These are phyloP conservation scores for Drosophila affinis DNA, from an alignment of 2,888 invertebrate genomes.

Conservation along the genomic window DNA sequence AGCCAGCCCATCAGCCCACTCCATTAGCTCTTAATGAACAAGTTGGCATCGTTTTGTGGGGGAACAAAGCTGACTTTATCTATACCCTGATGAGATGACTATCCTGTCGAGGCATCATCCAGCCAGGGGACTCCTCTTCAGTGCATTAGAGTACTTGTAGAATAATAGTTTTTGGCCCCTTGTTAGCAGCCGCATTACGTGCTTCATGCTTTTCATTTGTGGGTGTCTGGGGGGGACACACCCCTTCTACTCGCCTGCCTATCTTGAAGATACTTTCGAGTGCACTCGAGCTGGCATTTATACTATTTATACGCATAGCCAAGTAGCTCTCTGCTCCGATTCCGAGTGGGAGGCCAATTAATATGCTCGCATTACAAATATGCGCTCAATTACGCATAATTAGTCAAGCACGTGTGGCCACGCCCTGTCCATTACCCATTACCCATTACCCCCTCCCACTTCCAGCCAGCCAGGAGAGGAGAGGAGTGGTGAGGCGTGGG, in stretches of 20 bases:
- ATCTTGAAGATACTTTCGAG: slow-evolving; percentile 38
- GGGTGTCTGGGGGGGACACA: slow-evolving; percentile 17
- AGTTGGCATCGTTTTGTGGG: slow-evolving; percentile 25
- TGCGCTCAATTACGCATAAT: slow-evolving; percentile 72
- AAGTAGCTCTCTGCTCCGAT: slow-evolving; percentile 22
- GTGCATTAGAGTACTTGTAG: slow-evolving; percentile 1
- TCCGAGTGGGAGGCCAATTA: slow-evolving; percentile 50
- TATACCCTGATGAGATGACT: slow-evolving; percentile 3
- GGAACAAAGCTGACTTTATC: neutral
- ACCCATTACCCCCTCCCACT: slow-evolving; percentile 20
- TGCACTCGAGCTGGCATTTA: slow-evolving; percentile 47
- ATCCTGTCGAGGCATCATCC: slow-evolving; percentile 1
- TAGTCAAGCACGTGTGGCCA: slow-evolving; percentile 75
- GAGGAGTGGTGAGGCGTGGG: slow-evolving; percentile 7
- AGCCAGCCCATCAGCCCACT: slow-evolving; percentile 18
- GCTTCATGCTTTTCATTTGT: slow-evolving; percentile 29
- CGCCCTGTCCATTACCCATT: slow-evolving; percentile 64
- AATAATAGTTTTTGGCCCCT: slow-evolving; percentile 33
- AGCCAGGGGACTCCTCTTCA: slow-evolving; percentile 19
- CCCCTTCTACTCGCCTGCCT: neutral
- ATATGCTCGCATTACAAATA: slow-evolving; percentile 69
- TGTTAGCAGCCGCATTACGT: slow-evolving; percentile 52
- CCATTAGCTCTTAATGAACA: slow-evolving; percentile 66
- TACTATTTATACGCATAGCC: slow-evolving; percentile 34
- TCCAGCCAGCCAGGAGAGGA: slow-evolving; percentile 1